Evolutionary conservation across 1,140 invertebrate genomes (phyloP), one percentile per base, ranked within the genome.

Genomic region (Leptinotarsa texana): DNA sequence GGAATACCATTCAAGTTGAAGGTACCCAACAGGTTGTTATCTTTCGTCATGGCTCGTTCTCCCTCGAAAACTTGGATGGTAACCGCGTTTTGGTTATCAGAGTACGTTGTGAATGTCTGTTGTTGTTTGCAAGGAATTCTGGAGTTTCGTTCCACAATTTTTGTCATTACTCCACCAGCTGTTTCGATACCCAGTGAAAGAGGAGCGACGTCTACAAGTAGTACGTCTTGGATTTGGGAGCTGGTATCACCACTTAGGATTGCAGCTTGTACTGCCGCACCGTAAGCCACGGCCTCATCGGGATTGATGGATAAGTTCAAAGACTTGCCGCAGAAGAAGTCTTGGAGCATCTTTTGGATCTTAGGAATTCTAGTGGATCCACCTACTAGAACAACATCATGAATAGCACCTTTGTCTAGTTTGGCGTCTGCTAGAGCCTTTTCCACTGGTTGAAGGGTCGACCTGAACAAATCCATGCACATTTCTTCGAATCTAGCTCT

Each of bases 401-500:
- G 86, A 74, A 91, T 90, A 77, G 88, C 85, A 73, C 86, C 87
- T 75, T 93, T 95, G 78, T 94, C 92, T 76, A 94, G 81, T 83
- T 93, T 92, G 69, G 93, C 92, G 86, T 95, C 93, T 74, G 87
- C 87, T 63, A 95, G 80, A 21, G 90, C 92, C 85, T 84, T 93
- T 78, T 94, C 92, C 11, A 94, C 92, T 0, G 93, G 93, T 47
- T 88, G 87, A 67, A 94, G 81, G 0, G 93, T 94, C 1, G 88
- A 86, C 83, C 86, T 63, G 83, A 93, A 93, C 49, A 97, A 88
- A 87, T 97, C 96, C 77, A 93, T 91, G 83, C 93, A 94, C 13
- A 98, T 85, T 84, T 96, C 95, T 86, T 96, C 95, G 83, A 95
- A 96, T 63, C 93, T 87, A 2, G 95, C 95, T 78, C 95, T 88